phyloP scores from a whole-genome alignment of 2,888 invertebrate genomes.

The Eilema sororculum region DNA sequence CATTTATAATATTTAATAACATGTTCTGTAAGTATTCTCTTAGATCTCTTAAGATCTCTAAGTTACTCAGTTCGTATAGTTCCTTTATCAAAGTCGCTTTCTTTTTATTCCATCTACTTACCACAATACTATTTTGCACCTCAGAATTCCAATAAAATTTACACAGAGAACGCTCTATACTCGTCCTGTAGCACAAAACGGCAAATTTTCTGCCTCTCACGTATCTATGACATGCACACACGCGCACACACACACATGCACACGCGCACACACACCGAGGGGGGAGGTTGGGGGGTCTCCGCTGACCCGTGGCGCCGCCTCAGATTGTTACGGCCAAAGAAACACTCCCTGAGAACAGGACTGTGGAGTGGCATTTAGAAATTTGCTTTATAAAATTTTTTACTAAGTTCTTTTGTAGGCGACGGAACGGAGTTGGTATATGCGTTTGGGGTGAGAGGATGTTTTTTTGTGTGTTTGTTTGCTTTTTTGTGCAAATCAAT shows the following conservation, averaged over 20 bases:
- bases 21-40: no score
- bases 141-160: constrained; percentile 14
- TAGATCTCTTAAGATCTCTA: no score
- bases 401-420: no score
- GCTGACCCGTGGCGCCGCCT: constrained; percentile 86
- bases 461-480: no score
- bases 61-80: no score
- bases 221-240: constrained; percentile 56
- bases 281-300: constrained; percentile 64
- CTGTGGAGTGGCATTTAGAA: constrained; percentile 51
- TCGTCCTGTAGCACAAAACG: constrained; percentile 55
- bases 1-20: no score
- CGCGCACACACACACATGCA: constrained; percentile 48
- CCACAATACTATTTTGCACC: neutral
- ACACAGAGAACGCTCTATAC: constrained; percentile 26
- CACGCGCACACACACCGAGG: constrained; percentile 46
- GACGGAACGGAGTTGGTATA: no score
- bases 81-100: no score
- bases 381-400: neutral
- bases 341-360: constrained; percentile 71
- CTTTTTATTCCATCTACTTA: no score
- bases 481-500: no score
- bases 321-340: constrained; percentile 85
- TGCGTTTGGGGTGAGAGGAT: no score
- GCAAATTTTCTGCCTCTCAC: constrained; percentile 68